These are phyloP conservation scores for Drosophila neotestacea DNA, from an alignment of 2,888 invertebrate species.

Conservation along the genomic window DNA sequence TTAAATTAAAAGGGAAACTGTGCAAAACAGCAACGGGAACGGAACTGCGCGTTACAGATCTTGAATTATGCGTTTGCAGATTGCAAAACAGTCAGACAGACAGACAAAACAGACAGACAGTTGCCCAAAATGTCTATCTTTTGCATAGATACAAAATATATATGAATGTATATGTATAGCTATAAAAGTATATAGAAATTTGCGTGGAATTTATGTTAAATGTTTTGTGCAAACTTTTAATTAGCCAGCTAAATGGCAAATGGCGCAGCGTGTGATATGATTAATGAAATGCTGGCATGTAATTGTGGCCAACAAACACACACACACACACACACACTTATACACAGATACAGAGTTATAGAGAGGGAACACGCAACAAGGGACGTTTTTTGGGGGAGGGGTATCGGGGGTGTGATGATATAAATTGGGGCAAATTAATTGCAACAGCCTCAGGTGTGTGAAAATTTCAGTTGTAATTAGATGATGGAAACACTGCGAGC, in stretches of 20 bases:
- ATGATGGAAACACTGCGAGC: conserved; percentile 71
- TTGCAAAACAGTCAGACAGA: conserved; percentile 49
- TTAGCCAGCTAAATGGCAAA: conserved; percentile 76
- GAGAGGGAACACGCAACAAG: conserved; percentile 50
- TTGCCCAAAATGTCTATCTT: conserved; percentile 50
- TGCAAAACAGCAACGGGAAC: conserved; percentile 63
- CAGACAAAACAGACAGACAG: conserved; percentile 22
- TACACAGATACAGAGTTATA: conserved; percentile 5
- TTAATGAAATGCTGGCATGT: conserved; percentile 78
- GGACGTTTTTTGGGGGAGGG: not conserved
- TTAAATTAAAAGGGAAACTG: conserved; percentile 79
- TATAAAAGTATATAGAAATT: conserved; percentile 23
- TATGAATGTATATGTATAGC: not conserved
- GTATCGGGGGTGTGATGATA: conserved; percentile 53
- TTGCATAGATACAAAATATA: conserved; percentile 56
- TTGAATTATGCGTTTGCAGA: conserved; percentile 77
- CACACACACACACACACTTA: conserved; percentile 11
- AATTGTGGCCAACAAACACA: conserved; percentile 58
- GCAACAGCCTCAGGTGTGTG: conserved; percentile 78
- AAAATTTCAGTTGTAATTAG: conserved; percentile 75
- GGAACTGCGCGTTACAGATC: conserved; percentile 76
- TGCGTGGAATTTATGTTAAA: conserved; percentile 68
- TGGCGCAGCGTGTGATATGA: conserved; percentile 77
- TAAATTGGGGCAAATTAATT: conserved; percentile 78
- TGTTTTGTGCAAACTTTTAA: conserved; percentile 77